Percentiles rank a stretch among this genome's conserved stretches.
Conservation (phyloP, 1,140 invertebrate genomes). For the Drosophila bocki region DNA sequence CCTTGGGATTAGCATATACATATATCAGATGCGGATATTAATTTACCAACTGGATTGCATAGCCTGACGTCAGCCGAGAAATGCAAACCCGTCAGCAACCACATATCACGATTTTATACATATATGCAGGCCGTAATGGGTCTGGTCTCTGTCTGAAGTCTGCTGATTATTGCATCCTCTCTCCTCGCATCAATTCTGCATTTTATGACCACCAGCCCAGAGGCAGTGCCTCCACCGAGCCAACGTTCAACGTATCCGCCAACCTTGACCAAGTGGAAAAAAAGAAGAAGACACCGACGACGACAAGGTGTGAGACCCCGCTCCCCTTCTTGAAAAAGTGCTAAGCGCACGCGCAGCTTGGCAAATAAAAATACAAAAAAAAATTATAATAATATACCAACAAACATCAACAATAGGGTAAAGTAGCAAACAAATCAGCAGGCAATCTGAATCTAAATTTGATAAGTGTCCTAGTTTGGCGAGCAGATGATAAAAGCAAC, state of each 20-base stretch:
- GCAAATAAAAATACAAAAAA: conserved; percentile 15
- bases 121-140: conserved; percentile 19
- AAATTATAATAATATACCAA: conserved; percentile 7
- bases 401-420: background rate
- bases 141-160: conserved; percentile 6
- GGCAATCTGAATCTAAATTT: conserved; percentile 5
- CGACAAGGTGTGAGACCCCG: conserved; percentile 6
- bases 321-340: conserved; percentile 25
- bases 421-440: conserved; percentile 4
- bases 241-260: conserved; percentile 15
- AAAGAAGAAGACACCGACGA: background rate
- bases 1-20: conserved; percentile 42
- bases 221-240: background rate
- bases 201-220: conserved; percentile 25
- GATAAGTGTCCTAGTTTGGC: conserved; percentile 37
- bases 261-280: conserved; percentile 48
- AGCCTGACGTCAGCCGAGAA: conserved; percentile 25
- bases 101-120: conserved; percentile 1
- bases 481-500: conserved; percentile 40
- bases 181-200: conserved; percentile 33
- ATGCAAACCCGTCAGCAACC: conserved; percentile 7
- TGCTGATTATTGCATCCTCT: conserved; percentile 32
- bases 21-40: conserved; percentile 30
- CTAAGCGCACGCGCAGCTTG: conserved; percentile 43
- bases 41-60: conserved; percentile 1